Percentiles rank a stretch among this genome's conserved stretches.
Conservation (phyloP, 1,140 invertebrate genomes). For the Meloidogyne exigua region DNA sequence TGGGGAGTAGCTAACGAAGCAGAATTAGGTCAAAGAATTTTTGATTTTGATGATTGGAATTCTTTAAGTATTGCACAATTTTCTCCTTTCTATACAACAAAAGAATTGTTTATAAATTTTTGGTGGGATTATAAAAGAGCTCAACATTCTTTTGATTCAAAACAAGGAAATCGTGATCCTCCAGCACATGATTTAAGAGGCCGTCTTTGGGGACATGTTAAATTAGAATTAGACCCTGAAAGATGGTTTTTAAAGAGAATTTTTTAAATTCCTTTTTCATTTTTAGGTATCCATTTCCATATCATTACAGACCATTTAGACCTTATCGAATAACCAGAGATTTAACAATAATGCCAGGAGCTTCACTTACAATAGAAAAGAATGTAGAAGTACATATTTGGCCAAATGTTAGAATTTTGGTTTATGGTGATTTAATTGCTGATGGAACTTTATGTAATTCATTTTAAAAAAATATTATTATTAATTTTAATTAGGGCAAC, state of each 20-base stretch:
- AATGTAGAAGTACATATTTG: conserved; percentile 89
- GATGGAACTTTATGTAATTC: conserved; percentile 72
- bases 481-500: conserved; percentile 64
- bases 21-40: conserved; percentile 77
- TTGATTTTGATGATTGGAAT: conserved; percentile 99
- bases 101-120: conserved; percentile 69
- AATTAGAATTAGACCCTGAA: conserved; percentile 68
- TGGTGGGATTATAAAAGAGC: conserved; percentile 69
- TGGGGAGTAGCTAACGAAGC: conserved; percentile 76
- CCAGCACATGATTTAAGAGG: conserved; percentile 73
- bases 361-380: conserved; percentile 79
- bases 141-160: conserved; percentile 59
- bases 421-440: conserved; percentile 85
- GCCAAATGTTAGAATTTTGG: conserved; percentile 92
- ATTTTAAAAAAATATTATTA: neutral
- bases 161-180: conserved; percentile 51
- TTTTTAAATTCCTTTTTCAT: neutral
- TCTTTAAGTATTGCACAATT: conserved; percentile 88
- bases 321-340: conserved; percentile 69
- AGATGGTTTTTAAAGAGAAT: conserved; percentile 37
- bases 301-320: conserved; percentile 54
- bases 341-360: conserved; percentile 89
- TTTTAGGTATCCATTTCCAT: conserved; percentile 44
- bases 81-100: conserved; percentile 75
- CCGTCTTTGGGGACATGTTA: conserved; percentile 75